Percentiles rank a stretch among this genome's conserved stretches.
These are phyloP conservation scores for Enteromius trimaculatus DNA, from an alignment of 2,797 vertebrate species.

Conservation along the genomic window DNA sequence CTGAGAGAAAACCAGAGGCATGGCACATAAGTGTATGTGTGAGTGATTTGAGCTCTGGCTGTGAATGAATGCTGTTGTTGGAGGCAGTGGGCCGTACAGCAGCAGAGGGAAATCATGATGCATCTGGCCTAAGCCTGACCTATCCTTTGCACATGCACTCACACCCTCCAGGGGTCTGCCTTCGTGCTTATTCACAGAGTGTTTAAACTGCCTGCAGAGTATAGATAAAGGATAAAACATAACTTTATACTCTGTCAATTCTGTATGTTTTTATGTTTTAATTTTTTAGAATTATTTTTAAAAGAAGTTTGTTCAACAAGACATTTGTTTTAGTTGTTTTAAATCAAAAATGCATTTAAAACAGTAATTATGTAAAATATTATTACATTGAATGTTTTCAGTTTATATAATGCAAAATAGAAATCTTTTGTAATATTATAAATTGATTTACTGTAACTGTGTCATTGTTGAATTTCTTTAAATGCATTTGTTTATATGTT, in stretches of 20 bases:
- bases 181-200: background rate
- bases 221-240: background rate
- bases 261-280: background rate
- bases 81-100: conserved; percentile 48
- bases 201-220: background rate
- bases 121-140: conserved; percentile 52
- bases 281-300: background rate
- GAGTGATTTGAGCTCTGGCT: conserved; percentile 44
- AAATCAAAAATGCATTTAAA: background rate
- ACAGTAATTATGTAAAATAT: background rate
- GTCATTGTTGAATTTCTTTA: background rate
- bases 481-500: background rate
- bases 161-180: background rate
- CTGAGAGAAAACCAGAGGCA: conserved; percentile 1
- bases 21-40: conserved; percentile 43
- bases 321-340: background rate
- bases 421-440: background rate
- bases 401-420: background rate
- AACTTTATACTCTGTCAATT: background rate
- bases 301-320: background rate
- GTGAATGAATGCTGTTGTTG: conserved; percentile 55
- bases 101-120: conserved; percentile 50
- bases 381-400: too few relatives aligned
- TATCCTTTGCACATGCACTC: background rate
- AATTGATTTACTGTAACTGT: background rate